These are phyloP conservation scores for Lysiphlebus fabarum DNA, from an alignment of 1,140 invertebrate genomes.

Conservation along the genomic window DNA sequence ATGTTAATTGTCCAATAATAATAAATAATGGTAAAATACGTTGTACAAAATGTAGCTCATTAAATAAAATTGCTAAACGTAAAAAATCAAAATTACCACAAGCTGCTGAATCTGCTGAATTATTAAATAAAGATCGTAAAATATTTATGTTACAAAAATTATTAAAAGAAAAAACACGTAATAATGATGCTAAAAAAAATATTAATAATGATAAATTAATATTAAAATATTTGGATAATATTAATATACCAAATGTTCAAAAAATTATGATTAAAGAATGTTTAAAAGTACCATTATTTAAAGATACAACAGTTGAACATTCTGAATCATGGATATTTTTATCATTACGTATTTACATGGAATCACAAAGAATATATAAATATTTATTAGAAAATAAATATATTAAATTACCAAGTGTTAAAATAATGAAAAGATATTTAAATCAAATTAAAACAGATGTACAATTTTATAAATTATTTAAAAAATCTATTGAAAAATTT, in stretches of 20 bases:
- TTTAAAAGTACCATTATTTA: slow-evolving; percentile 28
- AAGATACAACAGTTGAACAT: slow-evolving; percentile 32
- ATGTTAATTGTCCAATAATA: slow-evolving; percentile 42
- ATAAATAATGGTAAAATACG: slow-evolving; percentile 34
- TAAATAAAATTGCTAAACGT: slow-evolving; percentile 22
- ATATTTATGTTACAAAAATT: slow-evolving; percentile 28
- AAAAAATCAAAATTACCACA: slow-evolving; percentile 19
- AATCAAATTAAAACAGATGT: slow-evolving; percentile 38
- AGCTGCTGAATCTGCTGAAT: slow-evolving; percentile 18
- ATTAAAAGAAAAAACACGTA: slow-evolving; percentile 24
- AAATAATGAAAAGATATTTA: slow-evolving; percentile 36
- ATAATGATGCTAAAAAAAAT: slow-evolving; percentile 22
- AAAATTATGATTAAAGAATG: slow-evolving; percentile 45
- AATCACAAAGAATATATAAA: slow-evolving; percentile 40
- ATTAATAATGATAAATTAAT: slow-evolving; percentile 14
- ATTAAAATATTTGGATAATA: slow-evolving; percentile 24
- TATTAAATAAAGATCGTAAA: slow-evolving; percentile 27
- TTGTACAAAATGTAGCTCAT: slow-evolving; percentile 42
- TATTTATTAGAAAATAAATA: slow-evolving; percentile 38
- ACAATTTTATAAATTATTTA: slow-evolving; percentile 37
- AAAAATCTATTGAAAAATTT: slow-evolving; percentile 38
- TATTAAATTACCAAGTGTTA: slow-evolving; percentile 36
- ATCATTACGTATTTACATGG: slow-evolving; percentile 37
- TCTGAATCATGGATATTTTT: slow-evolving; percentile 42
- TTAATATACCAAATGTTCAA: slow-evolving; percentile 40